These are phyloP conservation scores for Solenopsis invicta DNA, from an alignment of 1,140 invertebrate genomes.

Conservation along the genomic window DNA sequence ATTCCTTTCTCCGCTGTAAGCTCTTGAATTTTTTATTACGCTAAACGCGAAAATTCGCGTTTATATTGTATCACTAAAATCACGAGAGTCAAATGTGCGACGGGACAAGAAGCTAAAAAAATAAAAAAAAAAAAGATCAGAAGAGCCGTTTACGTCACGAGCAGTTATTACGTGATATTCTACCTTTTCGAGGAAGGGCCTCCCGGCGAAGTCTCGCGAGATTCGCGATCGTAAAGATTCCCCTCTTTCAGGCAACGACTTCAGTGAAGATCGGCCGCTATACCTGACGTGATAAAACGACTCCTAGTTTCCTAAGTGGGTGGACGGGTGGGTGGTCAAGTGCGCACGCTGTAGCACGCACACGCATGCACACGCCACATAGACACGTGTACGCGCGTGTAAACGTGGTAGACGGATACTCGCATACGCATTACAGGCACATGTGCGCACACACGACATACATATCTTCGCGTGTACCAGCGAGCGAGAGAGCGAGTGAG, in stretches of 20 bases:
- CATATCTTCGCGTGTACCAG: conserved; percentile 66
- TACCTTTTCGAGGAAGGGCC: not conserved
- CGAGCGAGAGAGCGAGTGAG: not conserved
- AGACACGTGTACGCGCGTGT: not conserved
- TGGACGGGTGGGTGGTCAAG: conserved; percentile 73
- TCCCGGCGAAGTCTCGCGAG: not conserved
- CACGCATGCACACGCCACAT: not conserved
- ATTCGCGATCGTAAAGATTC: conserved; percentile 13
- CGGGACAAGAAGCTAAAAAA: not conserved
- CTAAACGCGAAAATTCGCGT: not conserved
- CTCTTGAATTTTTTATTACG: not conserved
- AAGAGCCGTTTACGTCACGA: not conserved
- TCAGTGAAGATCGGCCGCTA: conserved; percentile 30
- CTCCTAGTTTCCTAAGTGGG: conserved; percentile 68
- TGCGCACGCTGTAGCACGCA: conserved; percentile 53
- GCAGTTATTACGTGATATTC: not conserved
- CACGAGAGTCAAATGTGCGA: not conserved
- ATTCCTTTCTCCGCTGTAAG: not conserved
- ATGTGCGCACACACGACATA: conserved; percentile 18
- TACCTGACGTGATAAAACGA: conserved; percentile 66
- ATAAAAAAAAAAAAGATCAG: not conserved
- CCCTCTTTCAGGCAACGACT: not conserved
- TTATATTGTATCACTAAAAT: not conserved
- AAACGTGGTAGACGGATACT: conserved; percentile 10
- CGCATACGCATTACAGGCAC: conserved; percentile 13